A percentile compares a stretch with the other conserved stretches of the same genome.
Evolutionary conservation across 2,888 invertebrate species (phyloP).

Genomic region (Ophraella communa): DNA sequence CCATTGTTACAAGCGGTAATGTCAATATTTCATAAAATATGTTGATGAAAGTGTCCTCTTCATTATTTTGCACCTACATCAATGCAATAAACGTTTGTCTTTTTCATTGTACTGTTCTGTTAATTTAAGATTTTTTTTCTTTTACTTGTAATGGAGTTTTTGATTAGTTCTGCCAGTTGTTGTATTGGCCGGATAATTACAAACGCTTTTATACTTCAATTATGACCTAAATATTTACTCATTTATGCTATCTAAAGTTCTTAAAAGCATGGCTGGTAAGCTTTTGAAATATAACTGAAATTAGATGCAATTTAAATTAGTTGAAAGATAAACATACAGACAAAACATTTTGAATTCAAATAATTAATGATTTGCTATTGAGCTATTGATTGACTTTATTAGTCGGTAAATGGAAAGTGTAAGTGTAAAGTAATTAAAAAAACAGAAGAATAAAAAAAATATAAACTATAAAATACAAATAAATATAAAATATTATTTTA

Average conservation of each 20-base stretch:
- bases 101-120: neutral
- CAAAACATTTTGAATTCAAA: too few species aligned
- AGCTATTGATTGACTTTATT: too few species aligned
- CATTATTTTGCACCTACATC: slow-evolving; percentile 3
- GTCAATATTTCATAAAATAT: slow-evolving; percentile 1
- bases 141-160: neutral
- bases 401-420: too few species aligned
- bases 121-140: neutral
- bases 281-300: too few species aligned
- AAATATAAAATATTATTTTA: too few species aligned
- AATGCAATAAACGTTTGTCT: neutral
- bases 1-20: neutral
- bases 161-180: neutral
- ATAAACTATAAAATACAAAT: too few species aligned
- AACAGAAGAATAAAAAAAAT: too few species aligned
- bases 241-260: neutral
- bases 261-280: neutral
- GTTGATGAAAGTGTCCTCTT: neutral
- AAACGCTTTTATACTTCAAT: neutral
- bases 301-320: neutral
- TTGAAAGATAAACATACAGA: too few species aligned
- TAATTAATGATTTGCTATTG: too few species aligned
- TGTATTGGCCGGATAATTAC: neutral
- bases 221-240: too few species aligned
- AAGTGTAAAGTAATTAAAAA: neutral